Conservation (phyloP, 2,888 invertebrate genomes). For the Linnaemya vulpina region DNA sequence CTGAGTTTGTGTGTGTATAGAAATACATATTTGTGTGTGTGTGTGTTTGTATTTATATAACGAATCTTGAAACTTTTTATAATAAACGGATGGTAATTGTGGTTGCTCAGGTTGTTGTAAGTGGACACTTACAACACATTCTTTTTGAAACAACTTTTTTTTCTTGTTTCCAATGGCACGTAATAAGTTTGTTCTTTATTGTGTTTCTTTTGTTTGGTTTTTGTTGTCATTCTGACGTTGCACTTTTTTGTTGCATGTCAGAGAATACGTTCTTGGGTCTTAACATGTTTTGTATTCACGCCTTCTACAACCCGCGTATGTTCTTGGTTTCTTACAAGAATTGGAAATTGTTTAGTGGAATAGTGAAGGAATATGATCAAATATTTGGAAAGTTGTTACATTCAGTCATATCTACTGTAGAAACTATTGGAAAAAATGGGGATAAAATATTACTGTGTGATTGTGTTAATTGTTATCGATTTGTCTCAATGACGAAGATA, state of each 20-base stretch:
- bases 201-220: background rate
- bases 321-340: background rate
- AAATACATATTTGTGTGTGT: background rate
- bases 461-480: no score
- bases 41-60: no score
- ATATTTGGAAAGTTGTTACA: background rate
- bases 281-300: background rate
- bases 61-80: background rate
- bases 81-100: conserved; percentile 14
- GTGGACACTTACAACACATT: conserved; percentile 15
- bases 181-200: conserved; percentile 2
- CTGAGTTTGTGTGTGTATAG: no score
- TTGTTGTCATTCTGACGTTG: background rate
- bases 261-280: background rate
- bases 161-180: conserved; percentile 43
- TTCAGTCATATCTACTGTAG: no score
- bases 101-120: conserved; percentile 37
- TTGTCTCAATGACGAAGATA: no score
- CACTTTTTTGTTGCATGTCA: conserved; percentile 19
- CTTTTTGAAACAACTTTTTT: conserved; percentile 41
- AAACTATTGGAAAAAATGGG: no score
- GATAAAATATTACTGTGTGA: no score
- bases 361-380: background rate
- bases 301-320: background rate
- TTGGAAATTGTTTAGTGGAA: background rate